Percentiles rank a stretch among this genome's conserved stretches.
Conservation (phyloP, 1,140 invertebrate genomes). For the Solen grandis region DNA sequence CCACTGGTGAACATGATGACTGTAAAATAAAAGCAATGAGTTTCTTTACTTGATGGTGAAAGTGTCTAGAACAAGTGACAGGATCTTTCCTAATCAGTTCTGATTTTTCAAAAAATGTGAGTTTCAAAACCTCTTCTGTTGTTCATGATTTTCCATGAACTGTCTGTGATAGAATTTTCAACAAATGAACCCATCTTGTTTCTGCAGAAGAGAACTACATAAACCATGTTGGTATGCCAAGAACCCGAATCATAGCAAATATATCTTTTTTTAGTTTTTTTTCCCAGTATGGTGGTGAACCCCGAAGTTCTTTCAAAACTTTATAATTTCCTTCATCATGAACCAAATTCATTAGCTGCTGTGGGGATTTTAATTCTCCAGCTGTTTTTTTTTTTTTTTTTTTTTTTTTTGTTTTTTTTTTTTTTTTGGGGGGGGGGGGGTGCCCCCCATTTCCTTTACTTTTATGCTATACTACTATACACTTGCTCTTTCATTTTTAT, state of each 20-base stretch:
- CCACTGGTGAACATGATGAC: not conserved
- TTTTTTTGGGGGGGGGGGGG: too few relatives aligned
- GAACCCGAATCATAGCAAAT: constrained; percentile 4
- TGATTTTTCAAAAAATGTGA: constrained; percentile 53
- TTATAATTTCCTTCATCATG: constrained; percentile 36
- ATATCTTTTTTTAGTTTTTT: constrained; percentile 22
- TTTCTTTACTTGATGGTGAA: constrained; percentile 41
- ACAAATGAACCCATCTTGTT: constrained; percentile 3
- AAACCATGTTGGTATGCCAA: constrained; percentile 37
- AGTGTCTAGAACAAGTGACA: constrained; percentile 6
- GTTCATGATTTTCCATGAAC: not conserved
- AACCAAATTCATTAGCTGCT: constrained; percentile 16
- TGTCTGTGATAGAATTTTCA: constrained; percentile 12
- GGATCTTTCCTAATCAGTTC: constrained; percentile 55
- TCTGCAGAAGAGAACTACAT: constrained; percentile 19
- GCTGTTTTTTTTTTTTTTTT: too few relatives aligned
- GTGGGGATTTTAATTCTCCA: not conserved
- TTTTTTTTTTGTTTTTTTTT: too few relatives aligned
- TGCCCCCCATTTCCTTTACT: not conserved
- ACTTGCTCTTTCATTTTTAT: constrained; percentile 21
- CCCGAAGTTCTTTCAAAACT: constrained; percentile 1
- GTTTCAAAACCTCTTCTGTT: not conserved
- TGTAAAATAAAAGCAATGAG: not conserved
- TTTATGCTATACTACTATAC: constrained; percentile 35
- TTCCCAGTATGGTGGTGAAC: constrained; percentile 27